These are phyloP conservation scores for Pycnonotus jocosus DNA, from an alignment of 2,113 vertebrate genomes.

Conservation along the genomic window DNA sequence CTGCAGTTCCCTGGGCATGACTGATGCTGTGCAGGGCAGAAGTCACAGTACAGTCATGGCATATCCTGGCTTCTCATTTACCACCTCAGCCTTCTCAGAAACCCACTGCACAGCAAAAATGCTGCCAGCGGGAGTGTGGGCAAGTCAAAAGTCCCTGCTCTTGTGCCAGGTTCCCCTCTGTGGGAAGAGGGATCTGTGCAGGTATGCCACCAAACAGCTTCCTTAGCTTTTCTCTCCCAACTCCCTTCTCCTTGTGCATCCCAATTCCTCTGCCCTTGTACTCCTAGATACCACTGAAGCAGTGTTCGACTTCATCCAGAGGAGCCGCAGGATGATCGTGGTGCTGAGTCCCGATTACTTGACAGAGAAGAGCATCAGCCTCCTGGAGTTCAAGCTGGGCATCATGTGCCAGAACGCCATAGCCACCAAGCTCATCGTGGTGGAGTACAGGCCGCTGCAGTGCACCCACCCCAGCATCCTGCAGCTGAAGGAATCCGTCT, in stretches of 20 bases:
- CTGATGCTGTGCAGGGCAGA: background rate
- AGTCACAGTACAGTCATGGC: background rate
- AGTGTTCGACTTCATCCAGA: slow-evolving; percentile 84
- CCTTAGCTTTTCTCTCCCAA: background rate
- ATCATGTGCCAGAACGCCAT: slow-evolving; percentile 82
- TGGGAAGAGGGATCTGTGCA: background rate
- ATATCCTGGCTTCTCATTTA: background rate
- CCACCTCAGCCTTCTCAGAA: background rate
- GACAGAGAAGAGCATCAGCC: slow-evolving; percentile 86
- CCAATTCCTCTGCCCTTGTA: slow-evolving; percentile 5
- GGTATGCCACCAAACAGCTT: background rate
- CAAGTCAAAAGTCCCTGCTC: background rate
- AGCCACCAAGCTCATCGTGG: slow-evolving; percentile 75
- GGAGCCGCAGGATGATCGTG: slow-evolving; percentile 85
- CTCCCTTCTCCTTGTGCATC: background rate
- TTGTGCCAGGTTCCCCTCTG: background rate
- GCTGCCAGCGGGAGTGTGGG: background rate
- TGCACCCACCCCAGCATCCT: slow-evolving; percentile 73
- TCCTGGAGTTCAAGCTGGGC: slow-evolving; percentile 88
- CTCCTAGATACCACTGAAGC: slow-evolving; percentile 81
- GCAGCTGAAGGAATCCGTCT: slow-evolving; percentile 78
- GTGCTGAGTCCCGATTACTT: slow-evolving; percentile 83
- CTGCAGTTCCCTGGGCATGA: background rate
- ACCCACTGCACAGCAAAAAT: background rate
- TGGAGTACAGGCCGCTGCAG: slow-evolving; percentile 79